phyloP scores from a whole-genome alignment of 2,888 invertebrate species.

The Octonoba sinensis region DNA sequence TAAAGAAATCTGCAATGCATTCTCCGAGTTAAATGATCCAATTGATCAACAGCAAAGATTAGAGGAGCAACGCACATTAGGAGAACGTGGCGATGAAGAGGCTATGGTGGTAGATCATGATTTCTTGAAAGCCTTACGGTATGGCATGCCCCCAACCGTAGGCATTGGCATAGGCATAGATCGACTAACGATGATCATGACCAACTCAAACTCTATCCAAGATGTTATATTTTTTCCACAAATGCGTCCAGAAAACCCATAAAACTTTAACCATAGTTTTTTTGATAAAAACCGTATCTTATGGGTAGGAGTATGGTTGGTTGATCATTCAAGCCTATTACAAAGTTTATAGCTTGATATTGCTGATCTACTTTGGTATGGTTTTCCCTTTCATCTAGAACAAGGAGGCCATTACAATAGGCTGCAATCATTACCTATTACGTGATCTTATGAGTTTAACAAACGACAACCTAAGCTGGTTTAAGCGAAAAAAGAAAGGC shows the following conservation, averaged over 20 bases:
- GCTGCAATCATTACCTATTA: too few relatives aligned
- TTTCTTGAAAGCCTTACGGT: background rate
- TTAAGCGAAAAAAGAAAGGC: too few relatives aligned
- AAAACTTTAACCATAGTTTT: too few relatives aligned
- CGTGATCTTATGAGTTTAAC: too few relatives aligned
- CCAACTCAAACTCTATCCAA: background rate
- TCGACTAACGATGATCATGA: background rate
- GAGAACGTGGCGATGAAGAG: background rate
- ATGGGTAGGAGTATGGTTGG: too few relatives aligned
- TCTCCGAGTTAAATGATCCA: constrained; percentile 10
- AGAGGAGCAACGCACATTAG: background rate
- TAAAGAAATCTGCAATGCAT: background rate
- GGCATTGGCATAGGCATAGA: constrained; percentile 9
- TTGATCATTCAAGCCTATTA: too few relatives aligned
- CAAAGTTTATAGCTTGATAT: too few relatives aligned
- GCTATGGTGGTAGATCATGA: constrained; percentile 4
- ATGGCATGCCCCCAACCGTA: constrained; percentile 6
- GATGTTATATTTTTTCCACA: background rate
- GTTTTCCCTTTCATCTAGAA: too few relatives aligned
- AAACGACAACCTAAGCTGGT: too few relatives aligned
- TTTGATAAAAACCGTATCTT: too few relatives aligned
- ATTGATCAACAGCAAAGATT: constrained; percentile 7
- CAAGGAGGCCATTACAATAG: too few relatives aligned
- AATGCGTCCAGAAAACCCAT: background rate
- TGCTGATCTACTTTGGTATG: too few relatives aligned